Conservation (phyloP, 2,888 invertebrate genomes). For the Clunio marinus region DNA sequence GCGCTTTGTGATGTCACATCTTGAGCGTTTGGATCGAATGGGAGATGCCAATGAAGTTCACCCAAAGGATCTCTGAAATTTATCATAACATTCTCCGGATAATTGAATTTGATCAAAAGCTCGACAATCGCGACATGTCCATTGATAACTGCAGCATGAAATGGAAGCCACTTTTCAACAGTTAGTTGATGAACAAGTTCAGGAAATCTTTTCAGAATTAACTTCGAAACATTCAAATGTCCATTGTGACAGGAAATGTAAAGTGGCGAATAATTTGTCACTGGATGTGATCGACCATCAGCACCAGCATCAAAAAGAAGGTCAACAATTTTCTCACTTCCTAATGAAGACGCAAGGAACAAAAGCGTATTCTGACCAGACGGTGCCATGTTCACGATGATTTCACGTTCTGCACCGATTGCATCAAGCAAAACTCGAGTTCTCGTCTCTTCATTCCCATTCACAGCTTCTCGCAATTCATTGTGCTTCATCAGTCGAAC, state of each 20-base stretch:
- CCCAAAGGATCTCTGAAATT: slow-evolving; percentile 66
- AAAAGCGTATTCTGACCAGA: slow-evolving; percentile 83
- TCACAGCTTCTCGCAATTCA: slow-evolving; percentile 70
- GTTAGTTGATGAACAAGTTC: slow-evolving; percentile 81
- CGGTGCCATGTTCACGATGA: slow-evolving; percentile 80
- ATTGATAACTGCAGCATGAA: slow-evolving; percentile 89
- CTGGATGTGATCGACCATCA: slow-evolving; percentile 83
- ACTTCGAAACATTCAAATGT: slow-evolving; percentile 68
- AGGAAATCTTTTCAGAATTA: slow-evolving; percentile 76
- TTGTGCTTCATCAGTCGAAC: slow-evolving; percentile 70
- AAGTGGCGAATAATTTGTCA: slow-evolving; percentile 87
- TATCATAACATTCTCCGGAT: slow-evolving; percentile 66
- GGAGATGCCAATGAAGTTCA: slow-evolving; percentile 75
- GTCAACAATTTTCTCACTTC: slow-evolving; percentile 71
- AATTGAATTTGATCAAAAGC: slow-evolving; percentile 72
- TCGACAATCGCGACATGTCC: slow-evolving; percentile 76
- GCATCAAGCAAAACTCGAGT: slow-evolving; percentile 64
- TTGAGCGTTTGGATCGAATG: slow-evolving; percentile 89
- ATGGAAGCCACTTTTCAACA: slow-evolving; percentile 85
- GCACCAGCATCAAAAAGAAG: slow-evolving; percentile 75
- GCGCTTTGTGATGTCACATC: slow-evolving; percentile 89
- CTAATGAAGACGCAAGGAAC: slow-evolving; percentile 85
- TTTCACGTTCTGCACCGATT: slow-evolving; percentile 62
- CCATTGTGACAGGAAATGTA: slow-evolving; percentile 89
- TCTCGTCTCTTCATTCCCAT: slow-evolving; percentile 64